Evolutionary conservation across 2,113 vertebrate species (phyloP).

Genomic region (Callithrix jacchus): DNA sequence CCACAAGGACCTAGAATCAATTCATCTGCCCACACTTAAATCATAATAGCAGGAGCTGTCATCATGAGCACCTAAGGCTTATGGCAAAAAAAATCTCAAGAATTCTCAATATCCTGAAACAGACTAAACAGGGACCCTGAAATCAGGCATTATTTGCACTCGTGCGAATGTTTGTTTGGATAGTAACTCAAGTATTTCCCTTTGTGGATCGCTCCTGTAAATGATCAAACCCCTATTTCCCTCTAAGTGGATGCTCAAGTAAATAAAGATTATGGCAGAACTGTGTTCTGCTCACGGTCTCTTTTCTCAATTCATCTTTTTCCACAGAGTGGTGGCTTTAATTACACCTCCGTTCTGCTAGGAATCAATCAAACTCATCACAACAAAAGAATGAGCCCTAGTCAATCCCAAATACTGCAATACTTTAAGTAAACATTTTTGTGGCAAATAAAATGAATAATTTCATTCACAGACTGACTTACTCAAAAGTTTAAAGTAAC

Average conservation of each 20-base stretch:
- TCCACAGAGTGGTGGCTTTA: not conserved
- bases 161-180: accelerated
- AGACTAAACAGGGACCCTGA: not conserved
- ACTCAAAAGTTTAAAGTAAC: not conserved
- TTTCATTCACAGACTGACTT: not conserved
- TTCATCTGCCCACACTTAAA: not conserved
- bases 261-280: not conserved
- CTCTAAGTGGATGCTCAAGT: not conserved
- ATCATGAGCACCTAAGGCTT: not conserved
- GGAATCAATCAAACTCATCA: not conserved
- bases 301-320: not conserved
- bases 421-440: not conserved
- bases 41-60: not conserved
- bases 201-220: accelerated
- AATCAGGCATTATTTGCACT: not conserved
- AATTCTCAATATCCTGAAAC: accelerated
- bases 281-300: not conserved
- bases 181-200: not conserved
- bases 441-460: not conserved
- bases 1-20: not conserved
- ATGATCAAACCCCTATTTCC: not conserved
- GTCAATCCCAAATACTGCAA: not conserved
- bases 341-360: not conserved
- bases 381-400: not conserved
- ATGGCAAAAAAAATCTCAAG: not conserved